Evolutionary conservation across 2,797 vertebrate genomes (phyloP).

Genomic region (Sebastes matsubarae): DNA sequence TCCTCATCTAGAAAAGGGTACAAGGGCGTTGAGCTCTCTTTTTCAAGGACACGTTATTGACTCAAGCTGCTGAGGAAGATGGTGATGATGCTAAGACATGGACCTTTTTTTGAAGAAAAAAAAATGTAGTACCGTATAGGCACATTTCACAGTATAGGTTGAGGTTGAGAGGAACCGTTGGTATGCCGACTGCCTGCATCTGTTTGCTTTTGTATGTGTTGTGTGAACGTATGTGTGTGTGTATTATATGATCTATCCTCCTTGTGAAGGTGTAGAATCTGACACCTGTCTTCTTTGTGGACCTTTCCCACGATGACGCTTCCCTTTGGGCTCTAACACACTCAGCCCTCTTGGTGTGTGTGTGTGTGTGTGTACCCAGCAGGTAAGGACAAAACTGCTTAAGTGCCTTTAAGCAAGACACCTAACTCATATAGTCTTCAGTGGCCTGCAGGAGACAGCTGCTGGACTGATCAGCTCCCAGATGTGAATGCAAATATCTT

Average conservation of each 20-base stretch:
- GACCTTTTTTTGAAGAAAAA: neutral
- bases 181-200: neutral
- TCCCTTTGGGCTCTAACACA: neutral
- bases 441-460: neutral
- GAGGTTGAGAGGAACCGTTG: neutral
- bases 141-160: neutral
- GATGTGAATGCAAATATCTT: slow-evolving; percentile 12
- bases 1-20: too few relatives aligned
- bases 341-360: neutral
- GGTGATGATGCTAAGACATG: neutral
- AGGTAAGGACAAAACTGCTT: neutral
- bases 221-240: neutral
- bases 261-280: slow-evolving; percentile 66
- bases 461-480: neutral
- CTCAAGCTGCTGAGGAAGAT: neutral
- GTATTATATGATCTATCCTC: slow-evolving; percentile 5
- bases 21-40: neutral
- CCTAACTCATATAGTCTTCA: neutral
- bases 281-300: slow-evolving; percentile 54
- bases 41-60: neutral
- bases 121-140: neutral
- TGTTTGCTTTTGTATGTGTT: slow-evolving; percentile 4
- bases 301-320: slow-evolving; percentile 65
- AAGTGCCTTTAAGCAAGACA: neutral
- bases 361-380: neutral